Evolutionary conservation across 2,113 vertebrate genomes (phyloP).

Genomic region (Onychostoma macrolepis): DNA sequence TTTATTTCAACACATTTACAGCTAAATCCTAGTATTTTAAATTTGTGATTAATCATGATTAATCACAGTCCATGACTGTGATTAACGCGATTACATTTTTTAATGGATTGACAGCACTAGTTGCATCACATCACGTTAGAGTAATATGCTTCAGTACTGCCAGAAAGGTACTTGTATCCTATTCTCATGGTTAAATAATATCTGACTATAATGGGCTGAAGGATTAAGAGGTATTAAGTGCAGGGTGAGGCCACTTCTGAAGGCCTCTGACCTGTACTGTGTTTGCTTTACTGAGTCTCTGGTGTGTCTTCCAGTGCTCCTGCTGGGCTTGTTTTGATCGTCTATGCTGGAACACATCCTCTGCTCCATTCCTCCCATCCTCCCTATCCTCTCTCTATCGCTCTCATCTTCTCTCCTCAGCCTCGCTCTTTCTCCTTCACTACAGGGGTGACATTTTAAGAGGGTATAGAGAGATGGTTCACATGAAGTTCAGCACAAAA

Average conservation of each 20-base stretch:
- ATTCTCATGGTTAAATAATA: constrained; percentile 26
- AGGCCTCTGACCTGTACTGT: constrained; percentile 35
- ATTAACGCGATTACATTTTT: too few relatives aligned
- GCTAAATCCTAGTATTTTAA: too few relatives aligned
- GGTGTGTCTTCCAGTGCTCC: constrained; percentile 23
- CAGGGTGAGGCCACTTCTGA: constrained; percentile 21
- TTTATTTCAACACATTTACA: too few relatives aligned
- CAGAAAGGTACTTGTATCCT: not conserved
- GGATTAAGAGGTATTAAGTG: not conserved
- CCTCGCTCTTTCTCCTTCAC: constrained; percentile 17
- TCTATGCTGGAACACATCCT: constrained; percentile 9
- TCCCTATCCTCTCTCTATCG: constrained; percentile 53
- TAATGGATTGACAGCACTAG: too few relatives aligned
- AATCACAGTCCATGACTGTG: too few relatives aligned
- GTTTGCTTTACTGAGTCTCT: constrained; percentile 33
- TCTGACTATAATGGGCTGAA: not conserved
- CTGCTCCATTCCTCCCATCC: constrained; percentile 35
- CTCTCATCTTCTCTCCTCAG: constrained; percentile 33
- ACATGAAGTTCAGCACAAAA: constrained; percentile 36
- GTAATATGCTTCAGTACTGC: not conserved
- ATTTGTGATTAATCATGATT: too few relatives aligned
- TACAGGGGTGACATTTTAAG: constrained; percentile 22
- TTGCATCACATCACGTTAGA: not conserved
- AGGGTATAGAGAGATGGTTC: constrained; percentile 9
- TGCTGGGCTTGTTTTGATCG: constrained; percentile 31